Base-by-base conservation (phyloP, 2,797 vertebrate species). In the Megaceryle alcyon region DNA sequence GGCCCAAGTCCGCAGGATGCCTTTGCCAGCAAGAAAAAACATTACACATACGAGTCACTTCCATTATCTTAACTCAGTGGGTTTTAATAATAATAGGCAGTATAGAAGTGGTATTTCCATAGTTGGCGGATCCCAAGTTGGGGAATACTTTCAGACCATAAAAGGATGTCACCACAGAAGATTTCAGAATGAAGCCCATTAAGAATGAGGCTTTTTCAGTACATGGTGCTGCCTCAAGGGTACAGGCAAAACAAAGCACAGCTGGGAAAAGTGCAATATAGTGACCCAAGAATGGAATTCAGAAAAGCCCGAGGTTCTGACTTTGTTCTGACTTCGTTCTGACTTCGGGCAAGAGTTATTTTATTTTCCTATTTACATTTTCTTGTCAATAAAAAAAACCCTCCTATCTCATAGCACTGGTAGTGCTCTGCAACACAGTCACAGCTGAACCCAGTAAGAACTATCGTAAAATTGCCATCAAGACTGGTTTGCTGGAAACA, bases 11-110 rank as follows among this genome's bases (percentile, higher is more conserved):
- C 2, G 16, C 57, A 85, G 76, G 59, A 49, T 0, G 0, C 65
- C 69, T 66, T 86, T 94, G 94, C 85, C 91, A 94, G 90, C 57
- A 92, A 70, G 66, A 72, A 64, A 83, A 86, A 87, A 21, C 60
- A 68, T 92, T 48, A 57, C 71, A n/a, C 53, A 10, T 29, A 53
- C 26, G 20, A 90, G 53, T 37, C 70, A 37, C 90, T 88, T 57
- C 37, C 88, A 85, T 78, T 92, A 61, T 75, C 86, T 75, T 57
- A 80, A 91, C 66, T 86, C 70, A 12, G 37, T 5, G 6, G 8
- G 1, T 83, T 73, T 61, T 46, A 86, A 56, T 18, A 73, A 59
- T 39, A 79, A 56, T 17, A 51, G 9, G 26, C 3, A 5, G 53
- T 83, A 61, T 5, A 60, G 25, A 72, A 69, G 39, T 16, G 29